Conservation (phyloP, 2,113 vertebrate species). For the Nipponia nippon region DNA sequence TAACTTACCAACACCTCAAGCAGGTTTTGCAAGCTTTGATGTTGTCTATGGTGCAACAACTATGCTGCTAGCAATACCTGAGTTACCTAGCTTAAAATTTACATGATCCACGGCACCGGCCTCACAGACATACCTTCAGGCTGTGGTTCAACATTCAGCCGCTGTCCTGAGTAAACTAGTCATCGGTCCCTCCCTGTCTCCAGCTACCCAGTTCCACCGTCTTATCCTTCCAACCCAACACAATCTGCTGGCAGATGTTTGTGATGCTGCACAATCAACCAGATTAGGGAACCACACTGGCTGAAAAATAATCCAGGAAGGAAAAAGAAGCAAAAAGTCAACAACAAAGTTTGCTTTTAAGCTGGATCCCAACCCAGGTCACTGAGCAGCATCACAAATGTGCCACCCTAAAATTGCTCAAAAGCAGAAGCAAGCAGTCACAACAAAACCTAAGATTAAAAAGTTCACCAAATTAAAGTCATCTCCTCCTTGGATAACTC, state of each 20-base stretch:
- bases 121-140: not conserved
- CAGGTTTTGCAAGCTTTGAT: slow-evolving; percentile 11
- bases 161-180: not conserved
- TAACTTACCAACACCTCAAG: not conserved
- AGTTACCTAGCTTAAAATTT: not conserved
- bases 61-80: not conserved
- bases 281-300: not conserved
- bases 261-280: not conserved
- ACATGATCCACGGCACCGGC: not conserved
- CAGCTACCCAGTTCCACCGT: not conserved
- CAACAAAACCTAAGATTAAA: not conserved
- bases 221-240: not conserved
- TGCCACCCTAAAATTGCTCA: not conserved
- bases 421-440: not conserved
- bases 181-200: not conserved
- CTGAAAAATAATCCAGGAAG: not conserved
- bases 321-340: not conserved
- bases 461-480: not conserved
- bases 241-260: not conserved
- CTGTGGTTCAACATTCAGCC: not conserved
- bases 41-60: not conserved
- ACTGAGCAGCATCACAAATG: not conserved
- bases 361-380: not conserved
- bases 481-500: not conserved
- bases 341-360: not conserved